Percentiles rank a stretch among this genome's conserved stretches.
phyloP scores from a whole-genome alignment of 37 sponge, comb jelly and placozoan species.

The Halisarca cf. caerulea region DNA sequence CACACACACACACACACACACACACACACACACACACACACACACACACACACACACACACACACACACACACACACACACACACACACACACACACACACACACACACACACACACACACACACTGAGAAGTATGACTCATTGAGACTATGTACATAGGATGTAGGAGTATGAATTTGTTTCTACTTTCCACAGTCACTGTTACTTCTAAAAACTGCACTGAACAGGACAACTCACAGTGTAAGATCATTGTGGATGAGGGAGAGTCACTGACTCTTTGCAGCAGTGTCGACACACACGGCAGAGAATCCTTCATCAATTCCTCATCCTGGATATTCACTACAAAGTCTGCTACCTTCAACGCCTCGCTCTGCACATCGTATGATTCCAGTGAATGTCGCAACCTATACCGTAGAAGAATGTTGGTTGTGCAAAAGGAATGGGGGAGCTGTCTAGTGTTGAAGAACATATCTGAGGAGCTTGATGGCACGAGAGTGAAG shows the following conservation, averaged over 20 bases:
- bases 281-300: neutral
- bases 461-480: neutral
- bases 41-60: too few species aligned
- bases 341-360: too few species aligned
- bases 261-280: neutral
- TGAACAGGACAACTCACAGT: neutral
- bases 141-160: too few species aligned
- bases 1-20: too few species aligned
- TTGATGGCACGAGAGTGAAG: neutral
- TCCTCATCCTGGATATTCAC: neutral
- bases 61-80: too few species aligned
- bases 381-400: neutral
- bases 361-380: too few species aligned
- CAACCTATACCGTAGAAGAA: neutral
- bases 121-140: too few species aligned
- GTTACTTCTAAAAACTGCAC: neutral
- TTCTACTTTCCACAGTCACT: neutral
- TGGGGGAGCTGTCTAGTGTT: neutral
- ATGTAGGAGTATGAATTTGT: too few species aligned
- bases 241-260: neutral
- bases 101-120: too few species aligned
- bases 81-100: too few species aligned
- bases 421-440: neutral
- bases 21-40: too few species aligned
- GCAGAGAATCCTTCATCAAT: neutral